These are phyloP conservation scores for Nomada ferruginata DNA, from an alignment of 2,888 invertebrate genomes.

Conservation along the genomic window DNA sequence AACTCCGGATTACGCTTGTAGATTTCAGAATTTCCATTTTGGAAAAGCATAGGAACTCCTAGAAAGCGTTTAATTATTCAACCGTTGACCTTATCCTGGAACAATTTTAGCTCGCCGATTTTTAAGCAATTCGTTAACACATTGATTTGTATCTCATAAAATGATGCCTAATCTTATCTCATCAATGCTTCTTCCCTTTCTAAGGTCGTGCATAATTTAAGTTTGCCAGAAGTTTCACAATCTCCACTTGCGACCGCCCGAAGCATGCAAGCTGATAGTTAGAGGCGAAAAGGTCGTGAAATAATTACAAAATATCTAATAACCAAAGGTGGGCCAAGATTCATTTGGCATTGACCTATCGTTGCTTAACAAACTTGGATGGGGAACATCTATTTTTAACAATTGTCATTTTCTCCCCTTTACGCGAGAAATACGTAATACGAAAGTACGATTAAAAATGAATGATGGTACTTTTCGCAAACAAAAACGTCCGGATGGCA, in stretches of 20 bases:
- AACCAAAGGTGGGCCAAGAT: background rate
- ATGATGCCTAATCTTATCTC: background rate
- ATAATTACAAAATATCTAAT: conserved; percentile 35
- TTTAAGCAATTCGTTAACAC: background rate
- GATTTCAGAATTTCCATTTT: no score
- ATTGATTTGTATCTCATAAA: background rate
- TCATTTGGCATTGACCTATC: conserved; percentile 21
- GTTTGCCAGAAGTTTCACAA: conserved; percentile 25
- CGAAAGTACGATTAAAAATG: conserved; percentile 33
- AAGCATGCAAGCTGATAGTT: conserved; percentile 22
- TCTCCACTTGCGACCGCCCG: no score
- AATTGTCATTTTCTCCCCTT: background rate
- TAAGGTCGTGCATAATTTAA: conserved; percentile 6
- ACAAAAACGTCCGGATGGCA: conserved; percentile 7
- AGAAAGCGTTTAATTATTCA: background rate
- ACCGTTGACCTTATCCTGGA: background rate
- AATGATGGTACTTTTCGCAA: conserved; percentile 45
- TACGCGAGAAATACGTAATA: background rate
- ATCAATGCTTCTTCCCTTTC: background rate
- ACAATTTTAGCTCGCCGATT: no score
- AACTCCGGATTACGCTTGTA: no score
- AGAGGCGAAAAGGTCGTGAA: conserved; percentile 26
- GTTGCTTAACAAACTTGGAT: conserved; percentile 2
- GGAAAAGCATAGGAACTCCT: no score
- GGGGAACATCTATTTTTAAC: background rate